A percentile compares a stretch with the other conserved stretches of the same genome.
These are phyloP conservation scores for Cotesia vestalis DNA, from an alignment of 1,140 invertebrate genomes.

Conservation along the genomic window DNA sequence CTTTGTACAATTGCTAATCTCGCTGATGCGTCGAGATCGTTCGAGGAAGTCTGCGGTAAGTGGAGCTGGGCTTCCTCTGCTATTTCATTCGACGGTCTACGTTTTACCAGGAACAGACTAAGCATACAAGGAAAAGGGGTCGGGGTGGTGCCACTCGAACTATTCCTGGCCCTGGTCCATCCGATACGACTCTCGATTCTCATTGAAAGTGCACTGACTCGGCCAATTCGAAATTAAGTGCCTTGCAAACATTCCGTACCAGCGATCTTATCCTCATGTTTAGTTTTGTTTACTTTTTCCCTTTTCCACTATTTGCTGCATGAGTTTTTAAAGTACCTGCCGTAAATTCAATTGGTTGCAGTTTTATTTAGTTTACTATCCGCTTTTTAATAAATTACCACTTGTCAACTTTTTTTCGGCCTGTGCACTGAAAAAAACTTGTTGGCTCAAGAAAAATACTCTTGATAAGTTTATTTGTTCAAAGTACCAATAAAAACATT, in stretches of 20 bases:
- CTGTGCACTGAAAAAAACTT: too few species aligned
- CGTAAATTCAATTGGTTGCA: conserved; percentile 3
- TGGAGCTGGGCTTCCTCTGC: neutral
- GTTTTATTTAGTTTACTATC: neutral
- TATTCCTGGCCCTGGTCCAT: conserved; percentile 29
- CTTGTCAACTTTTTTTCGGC: neutral
- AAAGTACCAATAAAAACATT: too few species aligned
- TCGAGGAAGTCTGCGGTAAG: conserved; percentile 9
- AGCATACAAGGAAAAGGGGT: neutral
- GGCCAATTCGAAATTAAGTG: conserved; percentile 37
- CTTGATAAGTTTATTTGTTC: too few species aligned
- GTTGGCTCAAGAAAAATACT: too few species aligned
- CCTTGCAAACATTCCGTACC: conserved; percentile 25
- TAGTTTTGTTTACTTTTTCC: neutral
- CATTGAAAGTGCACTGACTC: conserved; percentile 28
- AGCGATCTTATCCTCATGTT: conserved; percentile 9
- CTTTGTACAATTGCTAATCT: conserved; percentile 44
- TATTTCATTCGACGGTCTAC: too few species aligned
- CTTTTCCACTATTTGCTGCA: conserved; percentile 24
- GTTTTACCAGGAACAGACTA: too few species aligned
- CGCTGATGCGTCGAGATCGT: conserved; percentile 33
- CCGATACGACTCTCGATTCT: conserved; percentile 33
- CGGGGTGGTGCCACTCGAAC: conserved; percentile 11
- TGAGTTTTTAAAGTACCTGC: neutral
- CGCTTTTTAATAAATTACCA: neutral